Evolutionary conservation across 2,888 invertebrate genomes (phyloP).

Genomic region (Drosophila affinis): DNA sequence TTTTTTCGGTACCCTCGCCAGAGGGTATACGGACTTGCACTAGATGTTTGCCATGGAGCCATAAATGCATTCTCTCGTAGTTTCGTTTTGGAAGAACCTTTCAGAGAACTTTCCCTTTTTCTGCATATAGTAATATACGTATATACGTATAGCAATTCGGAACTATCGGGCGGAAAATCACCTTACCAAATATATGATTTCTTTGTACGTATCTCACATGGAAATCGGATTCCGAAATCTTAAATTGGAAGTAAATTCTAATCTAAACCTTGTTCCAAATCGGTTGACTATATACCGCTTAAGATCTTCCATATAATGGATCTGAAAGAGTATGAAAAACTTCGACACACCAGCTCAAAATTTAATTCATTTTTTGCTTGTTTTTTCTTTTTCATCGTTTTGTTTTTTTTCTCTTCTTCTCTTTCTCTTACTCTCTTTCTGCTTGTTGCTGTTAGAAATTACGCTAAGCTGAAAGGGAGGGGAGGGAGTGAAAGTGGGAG

Average conservation of each 20-base stretch:
- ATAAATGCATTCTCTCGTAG: too few relatives aligned
- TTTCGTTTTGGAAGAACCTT: too few relatives aligned
- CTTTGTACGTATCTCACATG: too few relatives aligned
- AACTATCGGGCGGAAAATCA: too few relatives aligned
- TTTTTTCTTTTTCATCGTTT: neutral
- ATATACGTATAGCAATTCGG: too few relatives aligned
- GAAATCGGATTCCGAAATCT: too few relatives aligned
- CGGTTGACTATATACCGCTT: neutral
- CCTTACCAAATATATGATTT: too few relatives aligned
- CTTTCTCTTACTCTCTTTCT: conserved; percentile 30
- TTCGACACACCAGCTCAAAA: neutral
- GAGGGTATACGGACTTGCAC: neutral
- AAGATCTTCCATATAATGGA: neutral
- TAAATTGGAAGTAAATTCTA: too few relatives aligned
- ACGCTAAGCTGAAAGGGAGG: conserved; percentile 61
- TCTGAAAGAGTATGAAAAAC: neutral
- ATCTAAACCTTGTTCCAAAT: too few relatives aligned
- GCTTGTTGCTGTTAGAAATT: conserved; percentile 71
- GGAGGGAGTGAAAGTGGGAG: neutral
- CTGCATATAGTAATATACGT: too few relatives aligned
- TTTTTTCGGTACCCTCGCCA: conserved; percentile 6
- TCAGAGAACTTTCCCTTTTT: too few relatives aligned
- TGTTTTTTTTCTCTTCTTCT: conserved; percentile 13
- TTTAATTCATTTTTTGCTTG: neutral
- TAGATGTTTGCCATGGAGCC: neutral